These are phyloP conservation scores for Drosophila fulvimacula DNA, from an alignment of 2,888 invertebrate genomes.

Conservation along the genomic window DNA sequence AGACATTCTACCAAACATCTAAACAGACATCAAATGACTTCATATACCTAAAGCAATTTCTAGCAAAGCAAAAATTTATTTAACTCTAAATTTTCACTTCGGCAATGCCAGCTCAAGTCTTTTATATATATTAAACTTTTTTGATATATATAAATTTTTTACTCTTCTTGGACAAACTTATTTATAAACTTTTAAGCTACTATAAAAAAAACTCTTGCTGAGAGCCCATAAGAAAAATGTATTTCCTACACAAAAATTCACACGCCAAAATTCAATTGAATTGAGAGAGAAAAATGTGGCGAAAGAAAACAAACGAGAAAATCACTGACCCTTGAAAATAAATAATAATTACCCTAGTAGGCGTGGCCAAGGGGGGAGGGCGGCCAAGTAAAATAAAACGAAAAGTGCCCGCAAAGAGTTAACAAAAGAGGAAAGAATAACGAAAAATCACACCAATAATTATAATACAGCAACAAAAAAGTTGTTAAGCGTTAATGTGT, in stretches of 20 bases:
- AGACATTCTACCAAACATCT: too few species aligned
- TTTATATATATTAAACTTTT: neutral
- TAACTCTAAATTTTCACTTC: neutral
- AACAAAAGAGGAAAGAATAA: slow-evolving; percentile 34
- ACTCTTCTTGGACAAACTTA: neutral
- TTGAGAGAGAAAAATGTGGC: slow-evolving; percentile 8
- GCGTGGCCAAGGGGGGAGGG: neutral
- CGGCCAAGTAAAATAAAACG: slow-evolving; percentile 9
- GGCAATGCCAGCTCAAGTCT: neutral
- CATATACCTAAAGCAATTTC: neutral
- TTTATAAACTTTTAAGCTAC: neutral
- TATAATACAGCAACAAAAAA: slow-evolving; percentile 40
- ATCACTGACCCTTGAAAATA: slow-evolving; percentile 69
- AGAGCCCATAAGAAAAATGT: slow-evolving; percentile 8
- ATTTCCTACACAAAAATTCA: slow-evolving; percentile 38
- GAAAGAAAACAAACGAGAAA: slow-evolving; percentile 46
- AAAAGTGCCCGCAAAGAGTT: slow-evolving; percentile 45
- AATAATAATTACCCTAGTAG: slow-evolving; percentile 56
- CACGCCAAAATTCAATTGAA: slow-evolving; percentile 60
- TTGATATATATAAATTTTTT: neutral
- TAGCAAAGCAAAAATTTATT: neutral
- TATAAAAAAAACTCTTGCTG: neutral
- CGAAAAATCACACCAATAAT: slow-evolving; percentile 53
- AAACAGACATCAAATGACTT: too few species aligned
- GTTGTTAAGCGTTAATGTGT: slow-evolving; percentile 47